Base-by-base conservation (phyloP, 1,140 invertebrate species). In the Holotrichia oblita region DNA sequence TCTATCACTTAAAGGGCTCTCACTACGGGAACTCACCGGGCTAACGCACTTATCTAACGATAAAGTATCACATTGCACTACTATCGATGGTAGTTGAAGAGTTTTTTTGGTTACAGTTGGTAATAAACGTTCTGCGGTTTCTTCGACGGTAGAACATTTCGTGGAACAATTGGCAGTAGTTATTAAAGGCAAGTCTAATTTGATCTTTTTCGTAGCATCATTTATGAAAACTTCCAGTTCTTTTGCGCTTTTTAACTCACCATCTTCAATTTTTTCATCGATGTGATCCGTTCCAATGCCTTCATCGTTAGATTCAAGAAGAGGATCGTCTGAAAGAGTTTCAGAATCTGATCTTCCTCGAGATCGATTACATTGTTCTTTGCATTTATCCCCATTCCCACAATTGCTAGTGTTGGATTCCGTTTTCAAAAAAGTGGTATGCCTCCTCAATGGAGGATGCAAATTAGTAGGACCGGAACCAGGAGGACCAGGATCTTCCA, bases 21-120 rank as follows among this genome's bases (percentile, higher is more conserved):
- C 93, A 84, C 93, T 93, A 78, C 93, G 88, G 27, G 93, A 94
- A 85, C 93, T 94, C 40, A 94, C 93, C 8, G 93, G 93, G 82
- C 91, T 92, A 24, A 91, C 84, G n/a, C 88, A 88, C 82, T 90
- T 89, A 82, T 90, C 91, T 77, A 86, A 87, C n/a, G 81, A 79
- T 61, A 83, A 80, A 79, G 90, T 86, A 78, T 89, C 87, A n/a
- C 85, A 83, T 81, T 92, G 90, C 17, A 93, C 89, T 4, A 93
- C 88, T 61, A 92, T 93, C 2, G 89, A 88, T 24, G 92, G 92
- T 40, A 92, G 87, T 81, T 90, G 90, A 12, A 92, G 83, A 77
- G 89, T 82, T 59, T 83, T 83, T 61, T 83, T 85, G n/a, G 73
- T 55, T 61, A 90, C 27, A 34, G 27, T 34, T 34, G 27, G 27